Conservation (phyloP, 2,113 vertebrate genomes). For the Piliocolobus tephrosceles region DNA sequence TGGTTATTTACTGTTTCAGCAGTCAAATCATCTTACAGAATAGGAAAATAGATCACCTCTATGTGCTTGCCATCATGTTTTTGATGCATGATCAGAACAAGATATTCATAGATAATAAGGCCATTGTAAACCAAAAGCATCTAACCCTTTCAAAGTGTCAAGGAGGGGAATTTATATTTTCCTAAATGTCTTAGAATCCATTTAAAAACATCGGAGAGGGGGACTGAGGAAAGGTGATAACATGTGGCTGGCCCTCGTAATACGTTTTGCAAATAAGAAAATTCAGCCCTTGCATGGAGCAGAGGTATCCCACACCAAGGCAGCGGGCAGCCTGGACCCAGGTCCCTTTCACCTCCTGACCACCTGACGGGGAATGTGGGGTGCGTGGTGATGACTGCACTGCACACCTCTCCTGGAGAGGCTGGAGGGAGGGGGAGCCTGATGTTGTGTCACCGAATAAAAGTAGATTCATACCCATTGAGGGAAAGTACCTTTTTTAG, state of each 20-base stretch:
- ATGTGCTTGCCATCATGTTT: accelerated
- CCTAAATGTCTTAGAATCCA: not conserved
- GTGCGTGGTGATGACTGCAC: accelerated
- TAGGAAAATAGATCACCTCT: accelerated
- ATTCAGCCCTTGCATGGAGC: not conserved
- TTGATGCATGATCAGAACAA: not conserved
- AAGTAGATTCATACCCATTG: accelerated
- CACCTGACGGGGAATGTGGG: accelerated
- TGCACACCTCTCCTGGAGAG: not conserved
- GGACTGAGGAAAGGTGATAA: not conserved
- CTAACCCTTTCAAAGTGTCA: not conserved
- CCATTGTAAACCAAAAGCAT: not conserved
- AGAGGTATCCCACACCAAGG: accelerated
- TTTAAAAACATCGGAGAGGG: not conserved
- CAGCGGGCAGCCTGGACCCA: no score
- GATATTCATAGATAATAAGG: not conserved
- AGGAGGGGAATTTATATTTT: not conserved
- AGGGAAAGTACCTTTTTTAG: accelerated
- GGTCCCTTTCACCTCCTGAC: accelerated
- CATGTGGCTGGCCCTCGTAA: accelerated
- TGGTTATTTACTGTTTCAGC: not conserved
- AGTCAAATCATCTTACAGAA: accelerated
- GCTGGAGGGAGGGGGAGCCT: accelerated
- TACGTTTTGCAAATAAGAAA: not conserved
- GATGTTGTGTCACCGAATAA: accelerated